Percentiles rank a stretch among this genome's conserved stretches.
These are phyloP conservation scores for Rhabdomys pumilio DNA, from an alignment of 2,797 vertebrate species.

Conservation along the genomic window DNA sequence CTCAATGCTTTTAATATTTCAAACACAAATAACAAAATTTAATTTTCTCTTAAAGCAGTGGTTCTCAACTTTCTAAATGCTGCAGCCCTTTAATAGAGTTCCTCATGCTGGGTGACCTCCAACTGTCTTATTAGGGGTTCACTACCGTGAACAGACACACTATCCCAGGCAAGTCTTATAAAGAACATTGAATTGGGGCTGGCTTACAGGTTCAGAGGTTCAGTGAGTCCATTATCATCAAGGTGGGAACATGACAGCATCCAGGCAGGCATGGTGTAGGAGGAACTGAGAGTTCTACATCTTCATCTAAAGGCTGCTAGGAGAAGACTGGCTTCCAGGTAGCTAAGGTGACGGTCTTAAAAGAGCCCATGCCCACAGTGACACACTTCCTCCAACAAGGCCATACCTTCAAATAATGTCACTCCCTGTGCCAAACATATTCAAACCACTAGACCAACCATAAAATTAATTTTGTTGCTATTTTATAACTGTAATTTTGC, in stretches of 20 bases:
- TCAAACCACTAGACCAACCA: neutral
- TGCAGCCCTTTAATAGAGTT: neutral
- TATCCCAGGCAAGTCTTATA: neutral
- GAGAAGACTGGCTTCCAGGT: neutral
- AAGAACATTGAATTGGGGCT: neutral
- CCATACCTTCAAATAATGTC: neutral
- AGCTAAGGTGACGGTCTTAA: neutral
- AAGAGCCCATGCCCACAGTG: neutral
- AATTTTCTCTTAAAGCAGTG: conserved; percentile 20
- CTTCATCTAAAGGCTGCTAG: neutral
- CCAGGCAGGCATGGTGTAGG: neutral
- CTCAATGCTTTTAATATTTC: conserved; percentile 60
- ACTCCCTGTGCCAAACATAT: neutral
- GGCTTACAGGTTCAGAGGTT: neutral
- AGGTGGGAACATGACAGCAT: neutral
- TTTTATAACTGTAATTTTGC: neutral
- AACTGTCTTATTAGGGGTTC: neutral
- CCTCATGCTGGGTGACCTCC: neutral
- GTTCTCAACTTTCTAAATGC: neutral
- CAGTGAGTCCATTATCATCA: neutral
- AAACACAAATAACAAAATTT: conserved; percentile 57
- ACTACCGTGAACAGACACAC: neutral
- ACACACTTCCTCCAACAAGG: neutral
- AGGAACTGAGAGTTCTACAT: neutral
- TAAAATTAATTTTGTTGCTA: neutral